Base-by-base conservation (phyloP, 2,888 invertebrate genomes). In the Meganola albula region DNA sequence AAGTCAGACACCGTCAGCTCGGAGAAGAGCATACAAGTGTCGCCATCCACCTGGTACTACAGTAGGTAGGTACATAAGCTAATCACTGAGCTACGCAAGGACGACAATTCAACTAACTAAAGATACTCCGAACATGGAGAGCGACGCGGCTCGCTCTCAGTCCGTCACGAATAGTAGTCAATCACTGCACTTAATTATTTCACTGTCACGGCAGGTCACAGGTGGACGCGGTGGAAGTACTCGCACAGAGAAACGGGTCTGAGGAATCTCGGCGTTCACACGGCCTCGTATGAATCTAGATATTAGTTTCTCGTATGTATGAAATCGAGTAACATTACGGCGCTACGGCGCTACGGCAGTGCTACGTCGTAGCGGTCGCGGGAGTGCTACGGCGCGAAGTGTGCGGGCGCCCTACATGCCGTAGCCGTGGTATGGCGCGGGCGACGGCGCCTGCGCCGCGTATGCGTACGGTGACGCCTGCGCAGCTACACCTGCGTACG, bases 361-460 rank as follows among this genome's bases (percentile, higher is more conserved):
- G 8, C 20, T 20, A 20, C 20, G 20, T 3, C 20, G 20, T 16
- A 16, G 16, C 20, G 20, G n/a, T 20, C 7, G 20, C 20, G 4
- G 20, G 3, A 3, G 20, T 7, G 20, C 20, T 20, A 20, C 20
- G 20, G 20, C 53, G 63, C 44, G 31, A n/a, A n/a, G n/a, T n/a
- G n/a, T n/a, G 48, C 55, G 55, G 44, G 55, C 18, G 34, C 60
- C 77, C 80, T 86, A 87, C 87, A 87, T 87, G 74, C 87, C 86
- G 73, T 86, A 87, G 6, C 87, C 87, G 74, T 87, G 87, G 73
- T 87, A 87, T 49, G 87, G 85, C 54, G 86, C 84, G 27, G 85
- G 86, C 26, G 86, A 84, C 0, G 87, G 86, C 36, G 86, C 86
- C 48, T 85, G 86, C 47, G 86, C 86, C 8, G 85, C 84, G 69